These are phyloP conservation scores for Pseudopipra pipra DNA, from an alignment of 2,113 vertebrate genomes.

Conservation along the genomic window DNA sequence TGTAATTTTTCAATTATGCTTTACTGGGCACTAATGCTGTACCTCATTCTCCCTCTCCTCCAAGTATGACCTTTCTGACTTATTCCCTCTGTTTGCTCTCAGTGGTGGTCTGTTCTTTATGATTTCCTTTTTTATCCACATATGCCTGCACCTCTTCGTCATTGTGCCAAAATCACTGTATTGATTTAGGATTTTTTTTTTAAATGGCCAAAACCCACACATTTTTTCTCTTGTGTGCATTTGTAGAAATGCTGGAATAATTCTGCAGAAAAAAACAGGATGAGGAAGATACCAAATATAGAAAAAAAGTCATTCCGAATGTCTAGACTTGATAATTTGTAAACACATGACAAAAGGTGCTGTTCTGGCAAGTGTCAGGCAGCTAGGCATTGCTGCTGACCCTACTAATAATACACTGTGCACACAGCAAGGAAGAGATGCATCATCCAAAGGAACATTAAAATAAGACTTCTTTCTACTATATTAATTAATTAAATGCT, in stretches of 20 bases:
- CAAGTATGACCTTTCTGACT: neutral
- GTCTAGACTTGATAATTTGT: neutral
- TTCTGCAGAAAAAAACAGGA: neutral
- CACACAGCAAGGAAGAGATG: neutral
- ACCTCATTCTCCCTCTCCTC: neutral
- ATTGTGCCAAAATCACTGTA: neutral
- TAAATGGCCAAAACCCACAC: neutral
- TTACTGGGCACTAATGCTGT: neutral
- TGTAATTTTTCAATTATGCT: neutral
- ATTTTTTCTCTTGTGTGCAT: fast-evolving
- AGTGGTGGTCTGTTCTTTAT: neutral
- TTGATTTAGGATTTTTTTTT: neutral
- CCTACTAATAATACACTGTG: neutral
- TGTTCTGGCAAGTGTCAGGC: neutral
- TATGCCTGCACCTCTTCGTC: neutral
- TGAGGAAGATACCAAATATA: neutral
- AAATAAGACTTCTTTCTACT: neutral
- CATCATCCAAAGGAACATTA: neutral
- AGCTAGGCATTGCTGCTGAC: neutral
- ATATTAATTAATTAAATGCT: neutral
- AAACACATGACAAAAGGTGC: neutral
- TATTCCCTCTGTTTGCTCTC: neutral
- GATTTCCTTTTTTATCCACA: neutral
- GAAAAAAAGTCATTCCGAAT: neutral
- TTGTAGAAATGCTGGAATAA: neutral